Percentiles rank a stretch among this genome's conserved stretches.
phyloP scores from a whole-genome alignment of 2,113 vertebrate species.

The Perognathus longimembris region DNA sequence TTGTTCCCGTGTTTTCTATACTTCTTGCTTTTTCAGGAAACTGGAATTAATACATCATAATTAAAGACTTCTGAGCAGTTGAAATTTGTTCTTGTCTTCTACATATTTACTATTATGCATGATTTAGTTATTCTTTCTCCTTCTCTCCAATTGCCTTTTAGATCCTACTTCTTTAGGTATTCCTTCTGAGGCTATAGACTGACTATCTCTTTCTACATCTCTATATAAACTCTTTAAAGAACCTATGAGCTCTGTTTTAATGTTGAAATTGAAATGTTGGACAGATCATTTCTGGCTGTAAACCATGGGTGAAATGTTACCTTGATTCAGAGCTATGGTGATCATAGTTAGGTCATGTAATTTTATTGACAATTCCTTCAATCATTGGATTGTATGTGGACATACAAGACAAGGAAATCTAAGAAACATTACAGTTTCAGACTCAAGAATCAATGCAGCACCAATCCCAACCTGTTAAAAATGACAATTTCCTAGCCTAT shows the following conservation, averaged over 20 bases:
- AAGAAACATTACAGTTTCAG: neutral
- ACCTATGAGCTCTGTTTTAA: neutral
- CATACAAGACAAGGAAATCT: neutral
- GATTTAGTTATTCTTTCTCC: neutral
- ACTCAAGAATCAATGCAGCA: constrained; percentile 22
- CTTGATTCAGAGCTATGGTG: neutral
- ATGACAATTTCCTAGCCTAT: neutral
- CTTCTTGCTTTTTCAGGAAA: neutral
- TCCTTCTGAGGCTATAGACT: neutral
- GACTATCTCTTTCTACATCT: neutral
- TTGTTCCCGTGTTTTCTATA: neutral
- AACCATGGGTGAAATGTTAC: neutral
- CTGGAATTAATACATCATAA: neutral
- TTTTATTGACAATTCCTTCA: neutral
- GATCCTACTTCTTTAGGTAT: neutral
- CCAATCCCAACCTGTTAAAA: neutral
- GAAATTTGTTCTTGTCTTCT: neutral
- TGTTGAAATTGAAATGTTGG: neutral
- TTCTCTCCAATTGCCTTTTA: neutral
- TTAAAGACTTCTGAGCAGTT: neutral
- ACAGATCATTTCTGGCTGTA: neutral
- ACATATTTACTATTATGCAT: neutral
- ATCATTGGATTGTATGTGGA: neutral
- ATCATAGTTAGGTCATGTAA: neutral
- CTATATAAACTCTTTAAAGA: neutral